phyloP scores from a whole-genome alignment of 2,888 invertebrate species.

The Drosophila sordidapex region DNA sequence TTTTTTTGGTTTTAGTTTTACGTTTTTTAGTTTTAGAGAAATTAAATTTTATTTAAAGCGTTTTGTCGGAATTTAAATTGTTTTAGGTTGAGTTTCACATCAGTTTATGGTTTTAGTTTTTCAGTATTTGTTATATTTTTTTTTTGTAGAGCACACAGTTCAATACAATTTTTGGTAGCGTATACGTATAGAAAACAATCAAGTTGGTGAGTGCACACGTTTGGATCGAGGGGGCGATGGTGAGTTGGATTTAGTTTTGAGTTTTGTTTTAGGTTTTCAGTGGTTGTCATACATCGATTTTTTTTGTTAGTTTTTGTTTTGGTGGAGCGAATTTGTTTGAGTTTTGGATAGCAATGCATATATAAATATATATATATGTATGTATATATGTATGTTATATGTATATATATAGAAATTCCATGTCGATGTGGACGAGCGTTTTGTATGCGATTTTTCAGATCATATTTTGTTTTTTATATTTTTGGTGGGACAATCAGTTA shows the following conservation, averaged over 20 bases:
- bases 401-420: conserved; percentile 66
- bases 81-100: conserved; percentile 62
- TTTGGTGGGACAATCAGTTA: conserved; percentile 76
- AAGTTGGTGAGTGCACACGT: conserved; percentile 60
- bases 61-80: conserved; percentile 57
- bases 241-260: conserved; percentile 46
- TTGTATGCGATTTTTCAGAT: conserved; percentile 62
- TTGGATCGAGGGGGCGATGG: conserved; percentile 40
- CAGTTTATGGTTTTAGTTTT: conserved; percentile 41
- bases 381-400: conserved; percentile 53
- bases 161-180: conserved; percentile 54
- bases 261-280: conserved; percentile 27
- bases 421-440: conserved; percentile 82
- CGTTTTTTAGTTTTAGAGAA: conserved; percentile 52
- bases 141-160: conserved; percentile 54
- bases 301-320: conserved; percentile 53
- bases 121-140: conserved; percentile 17
- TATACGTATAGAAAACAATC: conserved; percentile 47
- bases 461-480: conserved; percentile 34
- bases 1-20: conserved; percentile 45
- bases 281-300: conserved; percentile 36
- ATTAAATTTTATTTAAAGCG: conserved; percentile 67
- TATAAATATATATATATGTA: conserved; percentile 41
- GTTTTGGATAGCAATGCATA: conserved; percentile 59
- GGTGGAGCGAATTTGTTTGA: conserved; percentile 49